These are phyloP conservation scores for Girardia tigrina DNA, from an alignment of 2,888 invertebrate species.

Conservation along the genomic window DNA sequence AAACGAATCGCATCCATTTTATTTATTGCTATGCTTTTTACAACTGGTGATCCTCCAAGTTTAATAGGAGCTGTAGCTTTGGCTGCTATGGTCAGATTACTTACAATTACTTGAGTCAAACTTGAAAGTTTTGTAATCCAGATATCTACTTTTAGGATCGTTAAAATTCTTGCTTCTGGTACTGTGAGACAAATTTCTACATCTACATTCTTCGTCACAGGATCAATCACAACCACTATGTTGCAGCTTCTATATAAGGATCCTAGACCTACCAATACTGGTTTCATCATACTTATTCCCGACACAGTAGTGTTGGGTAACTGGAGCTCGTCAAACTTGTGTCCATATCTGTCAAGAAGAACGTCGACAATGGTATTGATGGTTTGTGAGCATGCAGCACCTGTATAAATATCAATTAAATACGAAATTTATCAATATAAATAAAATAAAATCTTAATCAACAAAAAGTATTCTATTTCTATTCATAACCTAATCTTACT, in stretches of 20 bases:
- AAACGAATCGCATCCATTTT: neutral
- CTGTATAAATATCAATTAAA: too few relatives aligned
- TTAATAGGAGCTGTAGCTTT: neutral
- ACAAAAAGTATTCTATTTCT: too few relatives aligned
- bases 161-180: constrained; percentile 3
- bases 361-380: neutral
- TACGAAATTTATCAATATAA: too few relatives aligned
- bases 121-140: neutral
- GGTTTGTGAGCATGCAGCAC: too few relatives aligned
- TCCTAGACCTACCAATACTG: neutral
- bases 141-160: neutral
- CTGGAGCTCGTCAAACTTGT: neutral
- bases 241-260: neutral
- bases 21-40: neutral
- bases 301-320: neutral
- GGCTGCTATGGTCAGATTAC: neutral
- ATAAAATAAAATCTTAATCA: too few relatives aligned
- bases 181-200: neutral
- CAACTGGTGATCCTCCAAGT: neutral
- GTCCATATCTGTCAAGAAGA: neutral
- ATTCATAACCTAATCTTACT: too few relatives aligned
- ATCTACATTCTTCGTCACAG: neutral
- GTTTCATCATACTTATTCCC: neutral
- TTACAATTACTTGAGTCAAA: neutral
- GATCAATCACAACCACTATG: neutral